Evolutionary conservation across 37 sponge, comb jelly and placozoan species (phyloP), one percentile per base, ranked within the genome.

Genomic region (Aphrocallistes beatrix): DNA sequence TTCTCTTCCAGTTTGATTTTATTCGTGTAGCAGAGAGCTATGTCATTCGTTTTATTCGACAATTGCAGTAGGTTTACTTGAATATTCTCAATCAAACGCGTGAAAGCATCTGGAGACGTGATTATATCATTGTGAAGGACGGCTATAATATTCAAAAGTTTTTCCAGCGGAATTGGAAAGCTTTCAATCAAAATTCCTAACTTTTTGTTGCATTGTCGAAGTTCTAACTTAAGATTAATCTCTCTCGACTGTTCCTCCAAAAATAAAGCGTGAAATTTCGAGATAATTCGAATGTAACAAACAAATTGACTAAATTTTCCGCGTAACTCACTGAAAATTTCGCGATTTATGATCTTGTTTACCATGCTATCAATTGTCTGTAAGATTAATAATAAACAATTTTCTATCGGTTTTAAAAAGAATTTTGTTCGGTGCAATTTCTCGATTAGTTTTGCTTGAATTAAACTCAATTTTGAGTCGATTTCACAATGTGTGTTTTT

Each of bases 361-460:
- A 25, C 75, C 3, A 30, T 25, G 8, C 28, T 19, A 25, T 60
- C 75, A 60, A 60, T 60, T 8, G 75, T 6, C n/a, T 60, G 75
- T 25, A 13, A 8, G 10, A 60, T 60, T 13, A 60, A 60, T 25
- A 60, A 25, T 60, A 60, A 60, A 28, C 21, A 60, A 60, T 60
- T 60, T 60, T 60, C 75, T 19, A 60, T 60, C n/a, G 75, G 75
- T 60, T 60, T 60, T 60, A 30, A 60, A 60, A 25, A 60, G 75
- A 60, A 60, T 30, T 60, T 60, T 60, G 75, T 60, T 60, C 75
- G 25, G n/a, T 60, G 75, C 3, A 60, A 13, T 60, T 60, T 60
- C n/a, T 19, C 10, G 8, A 60, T 60, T 21, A 60, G n/a, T 13
- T 60, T 60, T 19, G 75, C 75, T 60, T 60, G 75, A 28, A 60